Conservation (phyloP, 1,140 invertebrate genomes). For the Drosophila suzukii region DNA sequence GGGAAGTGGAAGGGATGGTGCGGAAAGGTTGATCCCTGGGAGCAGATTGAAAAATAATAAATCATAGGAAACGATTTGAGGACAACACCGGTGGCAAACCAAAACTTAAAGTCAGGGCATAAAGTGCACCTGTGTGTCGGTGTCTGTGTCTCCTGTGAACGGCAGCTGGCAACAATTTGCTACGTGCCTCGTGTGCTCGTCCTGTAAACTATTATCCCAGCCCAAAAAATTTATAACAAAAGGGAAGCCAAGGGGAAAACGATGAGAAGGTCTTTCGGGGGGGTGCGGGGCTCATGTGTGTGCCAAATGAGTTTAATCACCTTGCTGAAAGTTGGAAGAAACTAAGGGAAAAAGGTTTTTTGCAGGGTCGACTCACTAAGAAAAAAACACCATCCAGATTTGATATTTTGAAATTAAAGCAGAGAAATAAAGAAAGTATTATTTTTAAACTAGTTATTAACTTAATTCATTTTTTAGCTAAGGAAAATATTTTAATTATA, state of each 20-base stretch:
- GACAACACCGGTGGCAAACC: conserved; percentile 33
- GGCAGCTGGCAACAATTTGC: conserved; percentile 61
- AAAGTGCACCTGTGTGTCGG: conserved; percentile 73
- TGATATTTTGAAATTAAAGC: no score
- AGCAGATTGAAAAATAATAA: conserved; percentile 79
- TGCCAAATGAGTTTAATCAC: conserved; percentile 79
- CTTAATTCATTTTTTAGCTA: no score
- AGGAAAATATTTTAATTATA: no score
- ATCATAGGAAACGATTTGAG: conserved; percentile 58
- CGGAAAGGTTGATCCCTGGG: conserved; percentile 19
- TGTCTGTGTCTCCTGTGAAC: conserved; percentile 31
- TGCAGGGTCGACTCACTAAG: background rate
- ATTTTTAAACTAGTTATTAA: no score
- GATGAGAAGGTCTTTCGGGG: conserved; percentile 1
- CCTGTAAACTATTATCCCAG: conserved; percentile 67
- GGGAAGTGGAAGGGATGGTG: conserved; percentile 14
- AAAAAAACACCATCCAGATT: background rate
- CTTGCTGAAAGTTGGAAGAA: conserved; percentile 59
- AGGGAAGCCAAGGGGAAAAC: conserved; percentile 28
- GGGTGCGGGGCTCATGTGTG: conserved; percentile 30
- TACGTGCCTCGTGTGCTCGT: conserved; percentile 60
- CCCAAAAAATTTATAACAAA: conserved; percentile 62
- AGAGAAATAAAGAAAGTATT: no score
- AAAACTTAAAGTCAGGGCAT: conserved; percentile 72
- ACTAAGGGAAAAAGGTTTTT: conserved; percentile 9